phyloP scores from a whole-genome alignment of 2,888 invertebrate species.

The Andrena chrysosceles region DNA sequence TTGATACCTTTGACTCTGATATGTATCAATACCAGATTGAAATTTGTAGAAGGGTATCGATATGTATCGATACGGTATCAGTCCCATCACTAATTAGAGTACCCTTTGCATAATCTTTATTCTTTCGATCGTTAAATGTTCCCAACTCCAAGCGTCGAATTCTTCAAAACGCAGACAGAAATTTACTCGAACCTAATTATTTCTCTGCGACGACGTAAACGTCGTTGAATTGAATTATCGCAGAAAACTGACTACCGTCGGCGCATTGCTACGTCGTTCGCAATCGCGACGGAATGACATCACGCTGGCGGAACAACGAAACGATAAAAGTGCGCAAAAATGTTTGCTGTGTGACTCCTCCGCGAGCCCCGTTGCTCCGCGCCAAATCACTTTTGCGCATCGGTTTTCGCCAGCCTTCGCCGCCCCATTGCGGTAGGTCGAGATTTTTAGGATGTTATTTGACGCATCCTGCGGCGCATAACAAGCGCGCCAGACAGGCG shows the following conservation, averaged over 20 bases:
- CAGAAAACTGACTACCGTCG: background rate
- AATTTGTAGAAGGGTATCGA: too few relatives aligned
- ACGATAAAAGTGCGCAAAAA: background rate
- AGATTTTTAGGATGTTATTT: conserved; percentile 52
- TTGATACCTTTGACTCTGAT: too few relatives aligned
- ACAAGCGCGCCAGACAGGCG: conserved; percentile 43
- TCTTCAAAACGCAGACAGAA: too few relatives aligned
- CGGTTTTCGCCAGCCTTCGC: background rate
- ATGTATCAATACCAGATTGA: too few relatives aligned
- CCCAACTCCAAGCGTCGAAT: too few relatives aligned
- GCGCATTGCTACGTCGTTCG: background rate
- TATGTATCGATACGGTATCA: too few relatives aligned
- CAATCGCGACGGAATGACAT: background rate
- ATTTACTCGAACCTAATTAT: too few relatives aligned
- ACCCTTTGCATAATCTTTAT: too few relatives aligned
- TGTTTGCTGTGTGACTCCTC: conserved; percentile 37
- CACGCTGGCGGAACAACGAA: background rate
- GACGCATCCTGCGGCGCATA: conserved; percentile 30
- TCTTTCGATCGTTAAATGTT: too few relatives aligned
- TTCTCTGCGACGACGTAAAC: background rate
- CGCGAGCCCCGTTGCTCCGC: background rate
- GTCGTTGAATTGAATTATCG: too few relatives aligned
- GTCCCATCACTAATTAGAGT: too few relatives aligned
- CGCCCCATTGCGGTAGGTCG: conserved; percentile 64
- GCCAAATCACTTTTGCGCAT: background rate